Evolutionary conservation across 2,113 vertebrate species (phyloP).

Genomic region (Apus apus): DNA sequence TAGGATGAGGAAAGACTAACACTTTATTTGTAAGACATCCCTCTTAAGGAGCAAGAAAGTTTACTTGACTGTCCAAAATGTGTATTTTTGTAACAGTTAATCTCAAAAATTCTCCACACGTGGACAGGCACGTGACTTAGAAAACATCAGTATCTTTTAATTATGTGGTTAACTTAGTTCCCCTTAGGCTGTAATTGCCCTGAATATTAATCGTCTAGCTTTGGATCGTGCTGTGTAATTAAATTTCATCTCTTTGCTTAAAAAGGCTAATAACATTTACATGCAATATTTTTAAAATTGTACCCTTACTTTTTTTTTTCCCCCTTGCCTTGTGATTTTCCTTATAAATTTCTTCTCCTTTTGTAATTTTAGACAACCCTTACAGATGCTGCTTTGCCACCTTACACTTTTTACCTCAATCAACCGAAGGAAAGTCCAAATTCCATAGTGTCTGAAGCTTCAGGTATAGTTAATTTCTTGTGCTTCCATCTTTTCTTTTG

Average conservation of each 20-base stretch:
- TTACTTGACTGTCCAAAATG: neutral
- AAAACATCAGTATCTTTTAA: neutral
- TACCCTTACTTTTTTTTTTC: neutral
- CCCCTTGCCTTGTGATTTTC: neutral
- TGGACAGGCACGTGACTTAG: neutral
- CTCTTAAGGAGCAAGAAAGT: neutral
- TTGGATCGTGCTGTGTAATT: neutral
- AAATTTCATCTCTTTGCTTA: neutral
- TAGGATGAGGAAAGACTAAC: neutral
- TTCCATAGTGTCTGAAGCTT: slow-evolving; percentile 82
- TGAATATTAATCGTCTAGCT: neutral
- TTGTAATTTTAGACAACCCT: slow-evolving; percentile 75
- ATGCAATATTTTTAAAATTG: neutral
- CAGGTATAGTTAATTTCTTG: slow-evolving; percentile 79
- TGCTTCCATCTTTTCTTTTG: neutral
- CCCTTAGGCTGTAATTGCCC: neutral
- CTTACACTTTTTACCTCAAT: slow-evolving; percentile 79
- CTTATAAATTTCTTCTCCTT: neutral
- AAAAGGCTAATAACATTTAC: neutral
- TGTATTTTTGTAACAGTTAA: neutral
- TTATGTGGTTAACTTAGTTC: neutral
- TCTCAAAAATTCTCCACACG: neutral
- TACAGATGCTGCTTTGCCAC: slow-evolving; percentile 61
- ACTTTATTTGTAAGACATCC: neutral
- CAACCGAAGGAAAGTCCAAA: slow-evolving; percentile 79